These are phyloP conservation scores for Rhinoderma darwinii DNA, from an alignment of 2,113 vertebrate genomes.

Conservation along the genomic window DNA sequence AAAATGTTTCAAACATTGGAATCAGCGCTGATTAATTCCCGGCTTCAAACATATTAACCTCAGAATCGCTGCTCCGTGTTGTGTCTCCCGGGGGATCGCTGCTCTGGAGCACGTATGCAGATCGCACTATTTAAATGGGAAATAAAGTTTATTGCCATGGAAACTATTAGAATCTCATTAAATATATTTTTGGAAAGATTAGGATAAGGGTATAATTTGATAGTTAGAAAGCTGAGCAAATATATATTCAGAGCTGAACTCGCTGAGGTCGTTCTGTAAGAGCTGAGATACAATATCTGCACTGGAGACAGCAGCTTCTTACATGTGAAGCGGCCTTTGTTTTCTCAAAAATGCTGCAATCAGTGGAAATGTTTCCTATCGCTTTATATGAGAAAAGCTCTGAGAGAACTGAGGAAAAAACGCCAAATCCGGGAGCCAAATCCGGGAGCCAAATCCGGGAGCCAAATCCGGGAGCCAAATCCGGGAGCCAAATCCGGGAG, in stretches of 20 bases:
- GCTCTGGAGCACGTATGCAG: constrained; percentile 23
- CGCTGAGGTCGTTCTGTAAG: too few relatives aligned
- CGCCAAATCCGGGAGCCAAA: not conserved
- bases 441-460: not conserved
- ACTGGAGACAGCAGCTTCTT: not conserved
- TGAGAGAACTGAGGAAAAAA: not conserved
- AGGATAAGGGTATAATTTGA: constrained; percentile 42
- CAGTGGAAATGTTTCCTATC: not conserved
- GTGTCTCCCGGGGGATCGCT: not conserved
- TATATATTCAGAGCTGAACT: not conserved
- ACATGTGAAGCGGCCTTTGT: not conserved
- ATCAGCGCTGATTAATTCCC: constrained; percentile 36
- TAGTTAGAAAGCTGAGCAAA: constrained; percentile 13
- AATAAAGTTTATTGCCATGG: constrained; percentile 50
- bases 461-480: not conserved
- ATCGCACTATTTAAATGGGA: constrained; percentile 28
- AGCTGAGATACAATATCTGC: not conserved
- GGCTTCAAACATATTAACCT: constrained; percentile 44
- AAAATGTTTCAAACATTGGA: constrained; percentile 2
- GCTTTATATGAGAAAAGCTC: not conserved
- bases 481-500: too few relatives aligned
- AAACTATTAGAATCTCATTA: constrained; percentile 55
- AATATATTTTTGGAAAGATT: constrained; percentile 59
- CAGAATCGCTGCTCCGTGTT: not conserved
- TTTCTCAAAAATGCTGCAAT: not conserved